Evolutionary conservation across 2,888 invertebrate genomes (phyloP), one percentile per base, ranked within the genome.

Genomic region (Mamestra brassicae): DNA sequence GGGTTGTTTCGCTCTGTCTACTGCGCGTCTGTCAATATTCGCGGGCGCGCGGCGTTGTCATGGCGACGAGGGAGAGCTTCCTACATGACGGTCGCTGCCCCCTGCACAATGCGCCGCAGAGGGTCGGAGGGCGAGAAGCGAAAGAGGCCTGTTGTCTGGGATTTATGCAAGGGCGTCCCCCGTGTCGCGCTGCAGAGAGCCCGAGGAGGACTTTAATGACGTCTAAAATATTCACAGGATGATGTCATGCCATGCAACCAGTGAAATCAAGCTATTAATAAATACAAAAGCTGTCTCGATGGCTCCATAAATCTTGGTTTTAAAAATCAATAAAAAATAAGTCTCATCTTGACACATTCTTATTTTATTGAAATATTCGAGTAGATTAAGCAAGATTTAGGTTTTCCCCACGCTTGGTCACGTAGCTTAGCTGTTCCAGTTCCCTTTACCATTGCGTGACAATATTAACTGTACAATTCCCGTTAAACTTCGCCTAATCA

Each of bases 1-100:
- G 87, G 83, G 85, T 85, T 84, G 86, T 83, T 88, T 82, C 83
- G 81, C 81, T 80, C 78, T 71, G 93, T 93, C 94, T 93, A 92
- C 91, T 90, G 90, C 89, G 89, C 86, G 93, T 92, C 94, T 94
- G 94, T 95, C 95, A 94, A 95, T 92, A 92, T 94, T 93, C 91
- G 91, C 93, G 91, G 91, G 92, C 42, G 42, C 42, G 92, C 92
- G 93, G 94, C 92, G 95, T 96, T 93, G 94, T 92, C 95, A 96
- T 96, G 92, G 92, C 89, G 85, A 96, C 96, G 90, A 90, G 94
- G 94, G 94, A 93, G 93, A 90, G 90, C 90, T 93, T 92, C 90
- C 90, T 89, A 88, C 89, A 87, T 90, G 89, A 89, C 93, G 94
- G 93, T 93, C 92, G 93, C 89, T 92, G 93, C 95, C 94, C 95